These are phyloP conservation scores for Nyctibius grandis DNA, from an alignment of 2,797 vertebrate genomes.

Conservation along the genomic window DNA sequence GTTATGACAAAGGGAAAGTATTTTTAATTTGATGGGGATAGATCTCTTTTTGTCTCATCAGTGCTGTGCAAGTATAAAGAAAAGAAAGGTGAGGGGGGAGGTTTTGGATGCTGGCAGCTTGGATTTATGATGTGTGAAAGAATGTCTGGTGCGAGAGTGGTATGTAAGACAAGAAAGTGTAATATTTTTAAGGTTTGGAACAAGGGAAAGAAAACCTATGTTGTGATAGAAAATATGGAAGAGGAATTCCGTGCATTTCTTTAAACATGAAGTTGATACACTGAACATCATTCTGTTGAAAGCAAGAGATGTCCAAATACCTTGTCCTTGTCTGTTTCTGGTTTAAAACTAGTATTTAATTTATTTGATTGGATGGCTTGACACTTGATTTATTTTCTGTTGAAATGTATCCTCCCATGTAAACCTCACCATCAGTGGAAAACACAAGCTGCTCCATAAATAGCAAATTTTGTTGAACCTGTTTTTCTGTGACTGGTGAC, in stretches of 20 bases:
- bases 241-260: not conserved
- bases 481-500: not conserved
- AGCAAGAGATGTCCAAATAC: not conserved
- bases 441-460: not conserved
- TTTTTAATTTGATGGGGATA: constrained; percentile 15
- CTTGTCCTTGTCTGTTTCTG: not conserved
- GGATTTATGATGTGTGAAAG: not conserved
- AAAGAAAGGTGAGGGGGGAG: not conserved
- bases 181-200: not conserved
- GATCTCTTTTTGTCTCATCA: not conserved
- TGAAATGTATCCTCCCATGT: not conserved
- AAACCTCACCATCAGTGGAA: not conserved
- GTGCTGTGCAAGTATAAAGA: not conserved
- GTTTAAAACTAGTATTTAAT: not conserved
- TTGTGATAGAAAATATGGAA: not conserved
- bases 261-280: not conserved
- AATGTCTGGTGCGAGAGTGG: not conserved
- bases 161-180: not conserved
- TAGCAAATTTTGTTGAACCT: not conserved
- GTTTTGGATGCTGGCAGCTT: not conserved
- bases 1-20: constrained; percentile 12
- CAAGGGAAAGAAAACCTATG: not conserved
- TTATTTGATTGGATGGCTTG: not conserved
- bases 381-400: not conserved
- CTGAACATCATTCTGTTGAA: not conserved